phyloP scores from a whole-genome alignment of 1,140 invertebrate species.

The Dendroctonus ponderosae region DNA sequence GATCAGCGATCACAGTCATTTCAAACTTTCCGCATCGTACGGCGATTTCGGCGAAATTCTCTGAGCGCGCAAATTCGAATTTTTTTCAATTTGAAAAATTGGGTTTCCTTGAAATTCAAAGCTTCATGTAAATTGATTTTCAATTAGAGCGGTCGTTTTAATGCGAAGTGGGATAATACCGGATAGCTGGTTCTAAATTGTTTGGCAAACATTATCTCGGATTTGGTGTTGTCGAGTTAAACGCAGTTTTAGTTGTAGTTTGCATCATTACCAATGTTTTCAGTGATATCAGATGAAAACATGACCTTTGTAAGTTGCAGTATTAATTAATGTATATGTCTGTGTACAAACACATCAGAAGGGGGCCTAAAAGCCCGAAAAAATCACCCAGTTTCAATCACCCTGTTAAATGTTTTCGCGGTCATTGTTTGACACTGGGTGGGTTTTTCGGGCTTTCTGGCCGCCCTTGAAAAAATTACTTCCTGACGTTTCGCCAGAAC shows the following conservation, averaged over 20 bases:
- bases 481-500: too few species aligned
- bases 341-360: neutral
- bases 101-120: neutral
- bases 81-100: neutral
- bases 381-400: too few species aligned
- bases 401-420: too few species aligned
- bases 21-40: neutral
- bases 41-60: neutral
- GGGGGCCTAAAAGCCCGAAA: too few species aligned
- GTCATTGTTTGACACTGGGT: too few species aligned
- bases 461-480: too few species aligned
- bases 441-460: too few species aligned
- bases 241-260: neutral
- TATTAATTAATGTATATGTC: neutral
- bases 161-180: neutral
- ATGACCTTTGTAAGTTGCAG: neutral
- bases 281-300: neutral
- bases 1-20: conserved; percentile 5
- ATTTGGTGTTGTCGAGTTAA: neutral
- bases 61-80: conserved; percentile 7
- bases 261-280: neutral
- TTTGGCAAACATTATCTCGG: conserved; percentile 2
- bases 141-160: conserved; percentile 13
- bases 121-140: conserved; percentile 3
- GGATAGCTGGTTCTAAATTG: conserved; percentile 2